These are phyloP conservation scores for Actinia equina DNA, from an alignment of 64 coral and sea anemone species.

Conservation along the genomic window DNA sequence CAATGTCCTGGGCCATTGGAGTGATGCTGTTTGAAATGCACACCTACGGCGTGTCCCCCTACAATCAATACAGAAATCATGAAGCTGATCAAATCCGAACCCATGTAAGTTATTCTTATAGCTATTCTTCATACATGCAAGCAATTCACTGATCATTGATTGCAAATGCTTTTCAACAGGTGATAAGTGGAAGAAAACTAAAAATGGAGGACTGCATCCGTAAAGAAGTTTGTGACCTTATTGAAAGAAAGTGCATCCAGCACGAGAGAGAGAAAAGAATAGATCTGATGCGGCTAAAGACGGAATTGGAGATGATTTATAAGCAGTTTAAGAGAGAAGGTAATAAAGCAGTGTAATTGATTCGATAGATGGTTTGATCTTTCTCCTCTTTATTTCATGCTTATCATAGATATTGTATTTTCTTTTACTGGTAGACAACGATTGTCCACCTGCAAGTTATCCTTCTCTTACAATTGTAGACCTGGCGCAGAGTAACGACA, in stretches of 20 bases:
- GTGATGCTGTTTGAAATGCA: constrained; percentile 47
- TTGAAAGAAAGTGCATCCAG: neutral
- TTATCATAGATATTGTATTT: neutral
- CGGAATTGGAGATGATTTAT: neutral
- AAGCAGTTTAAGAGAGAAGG: neutral
- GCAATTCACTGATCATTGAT: neutral
- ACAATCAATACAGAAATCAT: neutral
- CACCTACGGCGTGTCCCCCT: constrained; percentile 50
- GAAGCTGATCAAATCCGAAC: neutral
- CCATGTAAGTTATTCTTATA: neutral
- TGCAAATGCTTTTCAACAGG: neutral
- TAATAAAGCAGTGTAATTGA: neutral
- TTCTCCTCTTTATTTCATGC: neutral
- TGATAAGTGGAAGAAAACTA: neutral
- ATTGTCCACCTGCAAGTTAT: neutral
- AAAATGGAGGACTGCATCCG: neutral
- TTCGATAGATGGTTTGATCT: neutral
- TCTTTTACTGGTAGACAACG: neutral
- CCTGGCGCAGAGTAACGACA: neutral
- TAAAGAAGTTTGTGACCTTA: neutral
- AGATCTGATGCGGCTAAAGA: neutral
- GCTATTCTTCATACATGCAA: neutral
- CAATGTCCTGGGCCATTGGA: constrained; percentile 50
- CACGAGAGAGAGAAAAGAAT: neutral
- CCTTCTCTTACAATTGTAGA: neutral